Evolutionary conservation across 2,113 vertebrate genomes (phyloP), one percentile per base, ranked within the genome.

Genomic region (Hiodon alosoides): DNA sequence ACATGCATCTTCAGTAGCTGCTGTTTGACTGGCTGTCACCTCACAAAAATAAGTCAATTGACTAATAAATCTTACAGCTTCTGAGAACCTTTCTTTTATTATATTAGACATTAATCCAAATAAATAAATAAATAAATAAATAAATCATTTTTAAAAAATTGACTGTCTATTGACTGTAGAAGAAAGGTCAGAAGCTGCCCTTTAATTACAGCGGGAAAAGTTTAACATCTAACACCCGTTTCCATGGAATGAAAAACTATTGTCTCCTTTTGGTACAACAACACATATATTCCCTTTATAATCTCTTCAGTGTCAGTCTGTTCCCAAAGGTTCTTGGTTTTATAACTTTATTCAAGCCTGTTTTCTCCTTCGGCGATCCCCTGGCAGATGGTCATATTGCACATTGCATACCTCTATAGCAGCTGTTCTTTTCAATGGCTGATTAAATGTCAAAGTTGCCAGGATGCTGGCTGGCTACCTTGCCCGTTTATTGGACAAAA

Each of bases 31-130:
- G 31, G 31, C 31, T 31, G 31, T 31, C 31, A 31, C 31, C 31
- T 31, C 31, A 31, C 31, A 46, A 65, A 65, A 66, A 48, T 66
- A 48, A 48, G 11, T 46, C 46, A 46, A 16, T 14, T 14, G 48
- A 13, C 14, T 46, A 51, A 68, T 10, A 68, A 68, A 68, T 68
- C n/a, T 68, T 66, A 66, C 48, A 48, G 64, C 64, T 66, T 48
- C 8, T 50, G 48, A 68, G 67, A 51, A 17, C 64, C 46, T 5
- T 1, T 47, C 2, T 13, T 68, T 52, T 31, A 51, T 16, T 53
- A 51, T 68, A 68, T 52, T 47, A 68, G 62, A 65, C 62, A 16
- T 68, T 51, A 51, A n/a, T 31, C 31, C 31, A 31, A 31, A 31
- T 31, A 31, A 31, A 31, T 31, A 31, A 31, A 31, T 31, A 31